Evolutionary conservation across 2,888 invertebrate genomes (phyloP), one percentile per base, ranked within the genome.

Genomic region (Xanthorhoe designata): DNA sequence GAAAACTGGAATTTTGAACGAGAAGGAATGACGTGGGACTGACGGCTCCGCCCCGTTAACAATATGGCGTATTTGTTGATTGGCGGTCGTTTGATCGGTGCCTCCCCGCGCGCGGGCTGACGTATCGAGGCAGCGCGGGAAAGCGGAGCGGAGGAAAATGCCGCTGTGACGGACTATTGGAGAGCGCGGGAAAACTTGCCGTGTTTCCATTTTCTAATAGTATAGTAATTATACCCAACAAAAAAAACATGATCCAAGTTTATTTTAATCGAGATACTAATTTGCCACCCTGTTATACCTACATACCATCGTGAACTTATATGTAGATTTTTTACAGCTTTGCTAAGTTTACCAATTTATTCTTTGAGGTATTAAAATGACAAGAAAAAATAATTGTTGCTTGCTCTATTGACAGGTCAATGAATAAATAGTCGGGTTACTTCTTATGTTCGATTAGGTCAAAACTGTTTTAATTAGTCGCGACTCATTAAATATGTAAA

Each of bases 61-160:
- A 95, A 95, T 94, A 95, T 95, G 95, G 95, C 95, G 95, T 91
- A 83, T 81, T 78, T 86, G 88, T 88, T 92, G 94, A 95, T 95
- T 95, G 95, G 95, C 91, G 92, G 92, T 87, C 83, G 80, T 78
- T 79, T 73, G 80, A 75, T 79, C 80, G 85, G 79, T 75, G 81
- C 90, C 89, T 85, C 87, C 88, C 85, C 75, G 75, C 76, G 73
- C 67, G 74, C 55, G 68, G 77, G 13, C 10, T 82, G 83, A 83
- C 82, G 86, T 82, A 84, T 82, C 76, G 78, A 76, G 78, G 75
- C 63, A 76, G 80, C 83, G 83, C 85, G 86, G 90, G 87, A 91
- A 91, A 91, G 76, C 82, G 83, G 79, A 80, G 81, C 79, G 82
- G 73, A 74, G 83, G 72, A 86, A 90, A 88, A 88, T 83, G 82